These are phyloP conservation scores for Peribatodes rhomboidaria DNA, from an alignment of 2,888 invertebrate species.

Conservation along the genomic window DNA sequence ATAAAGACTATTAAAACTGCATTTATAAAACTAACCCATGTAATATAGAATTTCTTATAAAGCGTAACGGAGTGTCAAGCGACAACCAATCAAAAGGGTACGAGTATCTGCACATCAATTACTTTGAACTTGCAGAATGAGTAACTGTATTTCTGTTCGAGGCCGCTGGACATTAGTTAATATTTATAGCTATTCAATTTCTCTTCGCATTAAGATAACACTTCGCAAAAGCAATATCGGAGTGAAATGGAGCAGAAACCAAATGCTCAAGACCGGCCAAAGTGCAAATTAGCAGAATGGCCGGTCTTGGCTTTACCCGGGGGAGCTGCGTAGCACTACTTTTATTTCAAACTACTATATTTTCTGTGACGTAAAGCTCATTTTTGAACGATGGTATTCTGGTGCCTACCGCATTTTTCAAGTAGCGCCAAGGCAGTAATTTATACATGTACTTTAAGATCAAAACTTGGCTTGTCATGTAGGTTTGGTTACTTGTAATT, in stretches of 20 bases:
- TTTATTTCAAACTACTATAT: constrained; percentile 14
- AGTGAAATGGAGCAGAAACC: constrained; percentile 38
- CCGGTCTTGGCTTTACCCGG: constrained; percentile 31
- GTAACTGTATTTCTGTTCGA: too few species aligned
- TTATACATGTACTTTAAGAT: constrained; percentile 35
- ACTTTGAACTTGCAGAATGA: too few species aligned
- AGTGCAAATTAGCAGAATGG: constrained; percentile 37
- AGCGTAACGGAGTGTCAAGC: too few species aligned
- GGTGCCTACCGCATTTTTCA: constrained; percentile 7
- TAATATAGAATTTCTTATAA: too few species aligned
- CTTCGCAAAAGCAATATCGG: constrained; percentile 36
- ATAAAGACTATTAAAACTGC: too few species aligned
- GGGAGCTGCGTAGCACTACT: constrained; percentile 17
- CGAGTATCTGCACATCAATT: too few species aligned
- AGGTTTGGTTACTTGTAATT: constrained; percentile 12
- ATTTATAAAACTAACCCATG: too few species aligned
- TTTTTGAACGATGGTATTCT: not conserved
- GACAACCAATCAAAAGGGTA: too few species aligned
- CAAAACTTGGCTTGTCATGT: constrained; percentile 28
- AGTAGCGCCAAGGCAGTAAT: constrained; percentile 7
- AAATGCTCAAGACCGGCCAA: constrained; percentile 33
- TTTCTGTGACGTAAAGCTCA: not conserved
- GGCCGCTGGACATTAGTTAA: constrained; percentile 17
- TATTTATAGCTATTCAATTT: constrained; percentile 30
- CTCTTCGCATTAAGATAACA: constrained; percentile 35